A percentile compares a stretch with the other conserved stretches of the same genome.
These are phyloP conservation scores for Aricia agestis DNA, from an alignment of 1,140 invertebrate genomes.

Conservation along the genomic window DNA sequence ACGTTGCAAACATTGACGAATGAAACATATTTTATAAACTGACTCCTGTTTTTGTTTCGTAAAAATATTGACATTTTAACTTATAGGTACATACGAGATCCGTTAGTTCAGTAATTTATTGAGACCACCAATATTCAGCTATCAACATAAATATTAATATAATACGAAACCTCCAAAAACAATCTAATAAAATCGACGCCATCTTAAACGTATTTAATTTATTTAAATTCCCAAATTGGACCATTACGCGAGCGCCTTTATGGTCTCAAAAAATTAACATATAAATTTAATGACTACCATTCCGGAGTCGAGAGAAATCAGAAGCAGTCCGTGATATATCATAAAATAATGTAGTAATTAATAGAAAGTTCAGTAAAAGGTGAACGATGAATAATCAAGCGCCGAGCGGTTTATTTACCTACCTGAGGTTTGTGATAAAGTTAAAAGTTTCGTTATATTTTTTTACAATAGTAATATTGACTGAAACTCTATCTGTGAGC, in stretches of 20 bases:
- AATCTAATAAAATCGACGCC: constrained; percentile 20
- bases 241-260: constrained; percentile 21
- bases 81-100: neutral
- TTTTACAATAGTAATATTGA: too few relatives aligned
- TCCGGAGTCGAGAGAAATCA: constrained; percentile 16
- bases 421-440: neutral
- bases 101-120: constrained; percentile 2
- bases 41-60: neutral
- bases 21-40: too few relatives aligned
- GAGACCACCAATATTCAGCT: constrained; percentile 9
- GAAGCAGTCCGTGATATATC: constrained; percentile 17
- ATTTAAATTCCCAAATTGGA: constrained; percentile 23
- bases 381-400: constrained; percentile 6
- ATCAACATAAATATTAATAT: constrained; percentile 16
- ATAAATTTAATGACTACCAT: constrained; percentile 23
- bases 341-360: constrained; percentile 19
- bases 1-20: too few relatives aligned
- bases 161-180: constrained; percentile 20
- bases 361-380: constrained; percentile 12
- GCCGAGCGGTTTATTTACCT: neutral
- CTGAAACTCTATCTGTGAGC: neutral
- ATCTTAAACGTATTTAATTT: constrained; percentile 19
- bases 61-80: neutral
- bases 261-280: constrained; percentile 22
- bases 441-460: too few relatives aligned